Percentiles rank a stretch among this genome's conserved stretches.
Evolutionary conservation across 1,140 invertebrate species (phyloP).

Genomic region (Conus ventricosus): DNA sequence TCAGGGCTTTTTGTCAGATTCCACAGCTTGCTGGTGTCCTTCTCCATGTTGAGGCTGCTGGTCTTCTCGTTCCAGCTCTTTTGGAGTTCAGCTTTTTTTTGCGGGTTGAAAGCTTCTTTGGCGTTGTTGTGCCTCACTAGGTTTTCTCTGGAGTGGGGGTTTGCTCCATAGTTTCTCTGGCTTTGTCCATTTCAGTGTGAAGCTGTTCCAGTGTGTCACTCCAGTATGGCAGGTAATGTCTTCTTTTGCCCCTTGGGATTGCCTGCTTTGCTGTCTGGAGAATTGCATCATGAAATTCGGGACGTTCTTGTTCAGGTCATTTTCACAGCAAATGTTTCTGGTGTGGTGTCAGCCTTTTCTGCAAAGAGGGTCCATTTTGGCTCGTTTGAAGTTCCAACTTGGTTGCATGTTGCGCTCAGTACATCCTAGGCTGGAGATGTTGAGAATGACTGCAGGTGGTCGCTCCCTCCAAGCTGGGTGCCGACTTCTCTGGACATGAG

Average conservation of each 20-base stretch:
- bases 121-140: not conserved
- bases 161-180: not conserved
- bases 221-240: not conserved
- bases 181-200: not conserved
- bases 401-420: not conserved
- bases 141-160: not conserved
- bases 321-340: not conserved
- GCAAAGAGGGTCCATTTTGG: not conserved
- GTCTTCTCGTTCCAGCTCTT: not conserved
- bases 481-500: too few relatives aligned
- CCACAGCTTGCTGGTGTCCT: constrained; percentile 27
- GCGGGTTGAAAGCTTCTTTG: not conserved
- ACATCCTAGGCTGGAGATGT: not conserved
- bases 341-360: not conserved
- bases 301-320: not conserved
- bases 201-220: not conserved
- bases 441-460: not conserved
- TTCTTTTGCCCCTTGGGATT: not conserved
- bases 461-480: not conserved
- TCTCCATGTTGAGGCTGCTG: constrained; percentile 17
- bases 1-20: not conserved
- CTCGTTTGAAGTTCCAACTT: not conserved
- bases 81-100: not conserved
- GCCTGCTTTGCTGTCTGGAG: not conserved
- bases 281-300: not conserved